Conservation (phyloP, 2,797 vertebrate species). For the Streptopelia turtur region DNA sequence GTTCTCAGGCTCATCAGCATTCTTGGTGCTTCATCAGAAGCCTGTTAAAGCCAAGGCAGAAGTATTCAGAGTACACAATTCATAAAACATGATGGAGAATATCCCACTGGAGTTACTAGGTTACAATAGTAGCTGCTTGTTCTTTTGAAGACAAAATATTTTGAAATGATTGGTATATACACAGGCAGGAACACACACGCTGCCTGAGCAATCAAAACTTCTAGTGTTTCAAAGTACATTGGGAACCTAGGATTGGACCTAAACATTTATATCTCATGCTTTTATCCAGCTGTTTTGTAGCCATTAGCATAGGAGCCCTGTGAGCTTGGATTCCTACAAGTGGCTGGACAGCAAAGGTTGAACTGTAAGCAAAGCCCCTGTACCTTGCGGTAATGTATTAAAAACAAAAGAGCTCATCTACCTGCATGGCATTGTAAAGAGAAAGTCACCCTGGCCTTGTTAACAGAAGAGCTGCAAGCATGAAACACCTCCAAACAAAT, state of each 20-base stretch:
- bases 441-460: not conserved
- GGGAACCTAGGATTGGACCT: not conserved
- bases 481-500: not conserved
- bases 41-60: not conserved
- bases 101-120: not conserved
- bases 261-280: not conserved
- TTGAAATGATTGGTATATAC: not conserved
- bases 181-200: accelerated
- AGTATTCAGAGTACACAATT: not conserved
- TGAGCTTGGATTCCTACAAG: not conserved
- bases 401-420: not conserved
- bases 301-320: not conserved
- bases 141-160: not conserved
- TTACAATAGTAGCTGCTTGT: not conserved
- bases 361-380: not conserved
- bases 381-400: not conserved
- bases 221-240: not conserved
- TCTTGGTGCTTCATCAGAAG: not conserved
- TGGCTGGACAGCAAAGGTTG: not conserved
- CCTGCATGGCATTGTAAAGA: not conserved
- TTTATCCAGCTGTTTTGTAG: not conserved
- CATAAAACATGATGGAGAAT: not conserved
- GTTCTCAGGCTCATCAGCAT: not conserved
- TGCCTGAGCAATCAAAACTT: not conserved
- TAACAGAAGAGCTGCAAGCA: accelerated